phyloP scores from a whole-genome alignment of 2,888 invertebrate genomes.

The Sphecodes monilicornis region DNA sequence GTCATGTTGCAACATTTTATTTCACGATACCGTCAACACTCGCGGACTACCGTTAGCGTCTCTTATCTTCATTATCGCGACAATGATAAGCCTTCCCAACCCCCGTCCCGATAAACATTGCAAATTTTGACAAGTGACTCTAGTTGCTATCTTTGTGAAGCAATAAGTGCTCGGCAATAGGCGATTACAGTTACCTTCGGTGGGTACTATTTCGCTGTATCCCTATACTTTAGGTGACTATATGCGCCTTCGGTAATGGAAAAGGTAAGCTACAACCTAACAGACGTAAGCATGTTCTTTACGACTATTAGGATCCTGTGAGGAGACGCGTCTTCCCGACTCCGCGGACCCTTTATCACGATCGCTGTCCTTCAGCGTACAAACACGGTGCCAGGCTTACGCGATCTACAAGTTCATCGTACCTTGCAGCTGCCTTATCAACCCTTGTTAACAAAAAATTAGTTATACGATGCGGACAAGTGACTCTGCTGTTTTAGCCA shows the following conservation, averaged over 20 bases:
- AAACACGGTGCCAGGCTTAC: not conserved
- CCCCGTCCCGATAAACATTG: not conserved
- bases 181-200: not conserved
- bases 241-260: not conserved
- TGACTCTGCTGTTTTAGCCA: not conserved
- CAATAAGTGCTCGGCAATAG: not conserved
- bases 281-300: conserved; percentile 11
- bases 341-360: conserved; percentile 1
- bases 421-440: not conserved
- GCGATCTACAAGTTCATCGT: conserved; percentile 2
- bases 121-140: not conserved
- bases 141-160: not conserved
- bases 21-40: not conserved
- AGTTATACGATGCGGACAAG: not conserved
- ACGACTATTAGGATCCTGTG: not conserved
- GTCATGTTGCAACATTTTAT: not conserved
- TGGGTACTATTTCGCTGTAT: not conserved
- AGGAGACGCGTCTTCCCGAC: not conserved
- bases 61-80: not conserved
- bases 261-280: not conserved
- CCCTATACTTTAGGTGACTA: not conserved
- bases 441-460: not conserved
- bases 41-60: not conserved
- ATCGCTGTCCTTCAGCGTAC: conserved; percentile 7
- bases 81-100: not conserved